Evolutionary conservation across 1,140 invertebrate genomes (phyloP).

Genomic region (Drosophila parvula): DNA sequence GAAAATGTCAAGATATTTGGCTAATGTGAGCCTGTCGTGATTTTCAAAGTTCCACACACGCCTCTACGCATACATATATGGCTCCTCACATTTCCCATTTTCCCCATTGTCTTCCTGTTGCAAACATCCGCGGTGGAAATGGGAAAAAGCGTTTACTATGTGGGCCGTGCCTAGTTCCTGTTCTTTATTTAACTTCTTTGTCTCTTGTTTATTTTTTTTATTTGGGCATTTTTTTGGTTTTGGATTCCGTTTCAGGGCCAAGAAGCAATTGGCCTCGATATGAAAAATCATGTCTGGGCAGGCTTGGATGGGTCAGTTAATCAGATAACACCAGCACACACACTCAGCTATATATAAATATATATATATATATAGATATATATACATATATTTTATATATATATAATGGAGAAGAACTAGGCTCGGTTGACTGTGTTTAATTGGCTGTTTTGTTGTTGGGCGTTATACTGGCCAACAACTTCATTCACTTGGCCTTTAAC

Average conservation of each 20-base stretch:
- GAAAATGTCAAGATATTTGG: conserved; percentile 20
- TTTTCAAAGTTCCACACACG: conserved; percentile 27
- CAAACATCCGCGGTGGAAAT: conserved; percentile 65
- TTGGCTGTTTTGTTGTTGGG: conserved; percentile 48
- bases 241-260: conserved; percentile 37
- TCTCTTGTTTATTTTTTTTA: background rate
- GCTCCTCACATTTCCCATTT: conserved; percentile 3
- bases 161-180: conserved; percentile 68
- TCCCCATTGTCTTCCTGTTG: conserved; percentile 40
- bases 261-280: conserved; percentile 62
- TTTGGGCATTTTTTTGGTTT: conserved; percentile 6
- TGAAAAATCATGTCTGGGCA: conserved; percentile 71
- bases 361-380: background rate
- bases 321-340: conserved; percentile 65
- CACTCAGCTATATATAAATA: background rate
- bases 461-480: conserved; percentile 58
- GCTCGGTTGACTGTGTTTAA: conserved; percentile 54
- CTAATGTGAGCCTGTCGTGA: conserved; percentile 72
- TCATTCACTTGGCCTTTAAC: conserved; percentile 59
- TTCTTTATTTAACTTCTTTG: conserved; percentile 6
- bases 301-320: conserved; percentile 67
- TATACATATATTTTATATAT: background rate
- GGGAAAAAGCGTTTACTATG: conserved; percentile 16
- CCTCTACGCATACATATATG: background rate
- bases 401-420: conserved; percentile 9